phyloP scores from a whole-genome alignment of 1,140 invertebrate species.

The Acromyrmex heyeri region DNA sequence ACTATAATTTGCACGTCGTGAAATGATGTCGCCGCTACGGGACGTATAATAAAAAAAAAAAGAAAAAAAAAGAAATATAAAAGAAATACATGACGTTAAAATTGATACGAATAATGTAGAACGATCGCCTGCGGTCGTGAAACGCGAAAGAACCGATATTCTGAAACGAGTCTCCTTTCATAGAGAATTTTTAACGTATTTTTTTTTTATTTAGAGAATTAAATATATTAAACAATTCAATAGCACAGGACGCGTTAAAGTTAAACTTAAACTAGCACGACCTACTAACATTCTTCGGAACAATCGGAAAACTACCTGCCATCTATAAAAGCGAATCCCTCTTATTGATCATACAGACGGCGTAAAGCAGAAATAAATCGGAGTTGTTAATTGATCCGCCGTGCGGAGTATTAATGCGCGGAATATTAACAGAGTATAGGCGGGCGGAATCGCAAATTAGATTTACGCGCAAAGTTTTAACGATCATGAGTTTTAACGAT shows the following conservation, averaged over 20 bases:
- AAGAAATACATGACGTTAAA: background rate
- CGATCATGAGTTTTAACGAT: background rate
- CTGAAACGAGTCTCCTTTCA: background rate
- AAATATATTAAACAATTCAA: background rate
- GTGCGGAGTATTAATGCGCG: background rate
- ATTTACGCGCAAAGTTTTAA: background rate
- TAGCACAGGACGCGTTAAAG: background rate
- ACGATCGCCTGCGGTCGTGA: background rate
- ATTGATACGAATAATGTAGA: background rate
- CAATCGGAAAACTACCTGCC: conserved; percentile 35
- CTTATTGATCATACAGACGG: conserved; percentile 30
- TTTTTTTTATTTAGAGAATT: background rate
- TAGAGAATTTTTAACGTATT: background rate
- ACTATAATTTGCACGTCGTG: background rate
- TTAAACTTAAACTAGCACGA: conserved; percentile 21
- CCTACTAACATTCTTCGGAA: conserved; percentile 45
- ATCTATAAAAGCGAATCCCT: conserved; percentile 31
- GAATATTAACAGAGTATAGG: background rate
- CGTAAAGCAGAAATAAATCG: conserved; percentile 57
- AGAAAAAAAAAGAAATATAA: background rate
- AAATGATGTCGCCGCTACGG: background rate
- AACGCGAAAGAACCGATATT: too few relatives aligned
- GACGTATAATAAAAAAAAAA: background rate
- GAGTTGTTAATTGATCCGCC: conserved; percentile 45
- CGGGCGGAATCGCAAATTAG: background rate